Evolutionary conservation across 2,797 vertebrate species (phyloP), one percentile per base, ranked within the genome.

Genomic region (Sylvilagus floridanus): DNA sequence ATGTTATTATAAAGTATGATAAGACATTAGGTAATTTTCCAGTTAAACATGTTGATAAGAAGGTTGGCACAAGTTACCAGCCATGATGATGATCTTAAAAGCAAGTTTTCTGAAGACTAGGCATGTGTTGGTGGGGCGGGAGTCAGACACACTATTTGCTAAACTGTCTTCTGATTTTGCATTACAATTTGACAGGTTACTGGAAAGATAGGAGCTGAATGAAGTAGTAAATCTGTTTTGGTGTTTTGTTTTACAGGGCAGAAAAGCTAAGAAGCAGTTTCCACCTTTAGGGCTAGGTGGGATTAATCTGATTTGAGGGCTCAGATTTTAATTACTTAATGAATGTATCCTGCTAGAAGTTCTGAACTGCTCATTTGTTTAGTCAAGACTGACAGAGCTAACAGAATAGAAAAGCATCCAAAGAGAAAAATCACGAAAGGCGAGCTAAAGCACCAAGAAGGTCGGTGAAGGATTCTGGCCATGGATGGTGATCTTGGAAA

Each of bases 291-390:
- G 9, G 14, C 52, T 91, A 76, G 2, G 47, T 28, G 50, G 26
- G 11, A 84, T 82, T 60, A 76, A 84, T n/a, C 35, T 54, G 50
- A 52, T 17, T 63, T 54, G 73, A 75, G 30, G 30, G 19, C 32
- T 26, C 16, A 35, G 4, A 24, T 79, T 96, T 93, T 89, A 86
- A 89, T 91, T 75, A 79, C 21, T 17, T 73, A 76, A 66, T 83
- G 72, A 91, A 54, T 81, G 9, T 63, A 71, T 57, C 24, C 10
- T 73, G 7, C 19, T 28, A 42, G 13, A 73, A 35, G 16, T 78
- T 91, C 69, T 84, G 7, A 83, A 47, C 71, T 79, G 37, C 54
- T 57, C 54, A 57, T 62, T 5, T 81, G 9, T 73, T 37, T 42
- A 17, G 26, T 62, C 32, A 57, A 50, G 57, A 79, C 24, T 77